Percentiles rank a stretch among this genome's conserved stretches.
Evolutionary conservation across 2,888 invertebrate genomes (phyloP).

Genomic region (Microctonus aethiopoides): DNA sequence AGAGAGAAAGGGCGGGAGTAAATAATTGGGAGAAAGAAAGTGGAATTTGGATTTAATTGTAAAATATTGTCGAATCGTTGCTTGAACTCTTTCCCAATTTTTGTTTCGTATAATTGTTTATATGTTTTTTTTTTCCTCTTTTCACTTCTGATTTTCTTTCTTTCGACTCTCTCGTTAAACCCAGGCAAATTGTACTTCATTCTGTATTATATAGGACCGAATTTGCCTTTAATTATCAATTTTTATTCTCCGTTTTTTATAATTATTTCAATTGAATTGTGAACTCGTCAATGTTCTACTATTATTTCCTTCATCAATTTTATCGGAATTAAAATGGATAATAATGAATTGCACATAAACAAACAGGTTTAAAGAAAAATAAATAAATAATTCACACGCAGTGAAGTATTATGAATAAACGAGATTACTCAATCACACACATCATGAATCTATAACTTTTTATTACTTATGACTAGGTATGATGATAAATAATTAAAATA

Average conservation of each 20-base stretch:
- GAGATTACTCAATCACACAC: neutral
- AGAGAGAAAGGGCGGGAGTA: neutral
- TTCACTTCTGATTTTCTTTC: neutral
- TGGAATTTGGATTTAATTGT: slow-evolving; percentile 20
- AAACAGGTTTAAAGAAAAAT: neutral
- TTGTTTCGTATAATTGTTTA: neutral
- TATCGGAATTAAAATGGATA: neutral
- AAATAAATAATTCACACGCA: slow-evolving; percentile 36
- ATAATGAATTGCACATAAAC: neutral
- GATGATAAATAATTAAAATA: neutral
- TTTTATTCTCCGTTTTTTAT: neutral
- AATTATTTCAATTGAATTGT: neutral
- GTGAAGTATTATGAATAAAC: neutral
- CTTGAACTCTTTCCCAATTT: slow-evolving; percentile 60
- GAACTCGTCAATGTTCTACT: neutral
- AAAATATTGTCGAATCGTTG: slow-evolving; percentile 56
- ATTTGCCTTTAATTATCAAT: neutral
- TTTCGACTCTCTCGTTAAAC: neutral
- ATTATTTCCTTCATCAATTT: neutral
- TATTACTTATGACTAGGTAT: neutral
- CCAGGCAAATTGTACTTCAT: slow-evolving; percentile 65
- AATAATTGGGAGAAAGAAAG: slow-evolving; percentile 2
- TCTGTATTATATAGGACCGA: slow-evolving; percentile 53
- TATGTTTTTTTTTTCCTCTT: neutral
- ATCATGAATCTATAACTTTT: neutral